Evolutionary conservation across 2,113 vertebrate species (phyloP).

Genomic region (Recurvirostra avosetta): DNA sequence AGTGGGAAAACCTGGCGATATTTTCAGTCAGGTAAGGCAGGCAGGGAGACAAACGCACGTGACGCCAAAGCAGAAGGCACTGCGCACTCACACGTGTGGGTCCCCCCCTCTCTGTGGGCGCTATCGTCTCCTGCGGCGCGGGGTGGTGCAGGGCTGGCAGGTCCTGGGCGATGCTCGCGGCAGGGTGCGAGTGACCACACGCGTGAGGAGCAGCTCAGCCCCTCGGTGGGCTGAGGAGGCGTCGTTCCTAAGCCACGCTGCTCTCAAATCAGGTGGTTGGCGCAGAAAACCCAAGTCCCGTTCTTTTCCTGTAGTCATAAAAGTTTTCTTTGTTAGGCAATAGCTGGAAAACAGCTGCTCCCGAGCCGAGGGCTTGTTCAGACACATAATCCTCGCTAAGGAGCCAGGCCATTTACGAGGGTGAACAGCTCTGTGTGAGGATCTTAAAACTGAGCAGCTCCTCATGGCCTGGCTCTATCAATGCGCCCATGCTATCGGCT

Average conservation of each 20-base stretch:
- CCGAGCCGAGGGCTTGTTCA: conserved; percentile 27
- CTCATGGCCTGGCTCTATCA: neutral
- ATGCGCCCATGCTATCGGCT: neutral
- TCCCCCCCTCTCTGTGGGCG: neutral
- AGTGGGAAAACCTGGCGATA: neutral
- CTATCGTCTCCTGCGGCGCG: accelerated
- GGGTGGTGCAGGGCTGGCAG: neutral
- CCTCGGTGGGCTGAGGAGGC: neutral
- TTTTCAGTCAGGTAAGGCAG: neutral
- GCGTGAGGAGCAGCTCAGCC: neutral
- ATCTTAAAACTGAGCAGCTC: neutral
- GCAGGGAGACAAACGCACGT: neutral
- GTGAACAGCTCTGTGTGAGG: neutral
- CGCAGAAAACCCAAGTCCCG: neutral
- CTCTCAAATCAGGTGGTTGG: neutral
- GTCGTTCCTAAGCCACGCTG: neutral
- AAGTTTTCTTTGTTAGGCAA: conserved; percentile 52
- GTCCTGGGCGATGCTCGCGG: neutral
- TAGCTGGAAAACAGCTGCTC: conserved; percentile 49
- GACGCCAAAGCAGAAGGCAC: neutral
- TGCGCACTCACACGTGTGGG: accelerated
- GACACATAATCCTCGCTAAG: conserved; percentile 19
- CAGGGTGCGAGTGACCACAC: neutral
- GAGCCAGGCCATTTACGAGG: neutral
- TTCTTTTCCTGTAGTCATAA: neutral